phyloP scores from a whole-genome alignment of 2,113 vertebrate species.

The Spilogale gracilis region DNA sequence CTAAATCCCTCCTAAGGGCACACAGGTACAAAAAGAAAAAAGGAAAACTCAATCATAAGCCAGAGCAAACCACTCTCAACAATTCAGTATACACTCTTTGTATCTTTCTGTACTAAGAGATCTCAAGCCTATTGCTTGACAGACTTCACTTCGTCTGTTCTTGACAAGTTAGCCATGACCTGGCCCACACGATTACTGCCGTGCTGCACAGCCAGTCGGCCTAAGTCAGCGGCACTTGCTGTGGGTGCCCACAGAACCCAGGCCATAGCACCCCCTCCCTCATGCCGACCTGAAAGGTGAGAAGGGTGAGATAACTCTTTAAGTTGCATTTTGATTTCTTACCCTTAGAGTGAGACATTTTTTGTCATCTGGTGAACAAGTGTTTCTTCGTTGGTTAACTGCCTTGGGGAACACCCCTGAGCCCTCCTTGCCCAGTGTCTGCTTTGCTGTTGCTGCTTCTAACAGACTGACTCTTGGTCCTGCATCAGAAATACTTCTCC shows the following conservation, averaged over 20 bases:
- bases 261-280: not conserved
- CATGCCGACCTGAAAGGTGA: not conserved
- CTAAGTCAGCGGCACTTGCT: not conserved
- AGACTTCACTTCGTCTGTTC: not conserved
- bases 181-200: not conserved
- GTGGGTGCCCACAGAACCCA: not conserved
- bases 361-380: not conserved
- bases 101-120: not conserved
- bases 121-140: not conserved
- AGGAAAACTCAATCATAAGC: not conserved
- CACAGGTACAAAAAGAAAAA: not conserved
- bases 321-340: not conserved
- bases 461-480: not conserved
- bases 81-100: not conserved
- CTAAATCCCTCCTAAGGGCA: not conserved
- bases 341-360: not conserved
- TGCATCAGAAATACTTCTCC: not conserved
- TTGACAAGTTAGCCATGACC: not conserved
- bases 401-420: not conserved
- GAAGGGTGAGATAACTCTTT: not conserved
- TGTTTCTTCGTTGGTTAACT: not conserved
- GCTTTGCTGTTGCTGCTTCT: not conserved
- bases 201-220: no score
- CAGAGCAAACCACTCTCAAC: not conserved
- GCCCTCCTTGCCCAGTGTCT: not conserved